Evolutionary conservation across 1,140 invertebrate genomes (phyloP).

Genomic region (Harpegnathos saltator): DNA sequence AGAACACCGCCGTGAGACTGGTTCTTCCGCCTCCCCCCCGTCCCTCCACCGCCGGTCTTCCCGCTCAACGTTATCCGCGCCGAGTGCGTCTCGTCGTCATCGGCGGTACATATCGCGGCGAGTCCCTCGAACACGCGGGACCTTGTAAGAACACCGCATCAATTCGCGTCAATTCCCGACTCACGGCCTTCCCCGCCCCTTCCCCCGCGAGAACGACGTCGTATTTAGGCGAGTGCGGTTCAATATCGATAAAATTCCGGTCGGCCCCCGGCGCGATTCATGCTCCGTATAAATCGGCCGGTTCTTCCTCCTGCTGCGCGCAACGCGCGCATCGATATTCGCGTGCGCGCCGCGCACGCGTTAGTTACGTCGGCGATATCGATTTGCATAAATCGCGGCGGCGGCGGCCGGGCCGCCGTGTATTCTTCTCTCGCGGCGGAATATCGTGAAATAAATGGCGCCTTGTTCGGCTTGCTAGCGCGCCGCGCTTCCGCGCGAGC

Average conservation of each 20-base stretch:
- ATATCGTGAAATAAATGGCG: slow-evolving; percentile 63
- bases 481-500: slow-evolving; percentile 48
- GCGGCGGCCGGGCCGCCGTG: no score
- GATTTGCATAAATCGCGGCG: slow-evolving; percentile 70
- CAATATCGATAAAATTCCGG: slow-evolving; percentile 24
- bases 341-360: slow-evolving; percentile 12
- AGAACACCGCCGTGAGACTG: slow-evolving; percentile 34
- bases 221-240: background rate
- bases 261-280: background rate
- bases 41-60: no score
- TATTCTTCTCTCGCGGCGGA: slow-evolving; percentile 32
- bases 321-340: slow-evolving; percentile 46
- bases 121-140: background rate
- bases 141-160: background rate
- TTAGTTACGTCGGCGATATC: slow-evolving; percentile 62
- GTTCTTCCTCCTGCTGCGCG: background rate
- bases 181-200: background rate
- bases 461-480: slow-evolving; percentile 29
- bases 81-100: no score
- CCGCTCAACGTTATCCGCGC: no score
- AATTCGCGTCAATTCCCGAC: no score
- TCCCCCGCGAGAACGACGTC: background rate
- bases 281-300: slow-evolving; percentile 20
- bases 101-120: background rate
- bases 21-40: no score